A percentile compares a stretch with the other conserved stretches of the same genome.
Conservation (phyloP, 2,888 invertebrate species). For the Drosophila parthenogenetica region DNA sequence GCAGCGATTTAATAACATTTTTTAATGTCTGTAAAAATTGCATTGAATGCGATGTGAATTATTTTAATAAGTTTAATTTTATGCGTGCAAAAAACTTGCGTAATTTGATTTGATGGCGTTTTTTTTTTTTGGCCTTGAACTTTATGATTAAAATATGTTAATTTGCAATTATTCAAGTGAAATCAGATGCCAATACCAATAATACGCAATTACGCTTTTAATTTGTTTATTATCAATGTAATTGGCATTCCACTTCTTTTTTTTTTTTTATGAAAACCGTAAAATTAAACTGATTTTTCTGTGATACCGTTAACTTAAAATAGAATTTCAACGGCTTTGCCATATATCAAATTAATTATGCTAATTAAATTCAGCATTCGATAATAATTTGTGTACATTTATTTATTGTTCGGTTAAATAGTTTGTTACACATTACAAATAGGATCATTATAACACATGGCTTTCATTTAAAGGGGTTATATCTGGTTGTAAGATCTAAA, state of each 20-base stretch:
- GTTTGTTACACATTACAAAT: too few relatives aligned
- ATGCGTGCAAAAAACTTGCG: neutral
- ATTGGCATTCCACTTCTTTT: neutral
- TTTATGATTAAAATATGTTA: slow-evolving; percentile 22
- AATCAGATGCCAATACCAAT: slow-evolving; percentile 8
- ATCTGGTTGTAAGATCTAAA: too few relatives aligned
- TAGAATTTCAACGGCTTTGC: too few relatives aligned
- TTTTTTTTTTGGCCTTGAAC: slow-evolving; percentile 9
- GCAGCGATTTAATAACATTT: neutral
- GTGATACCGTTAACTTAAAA: neutral
- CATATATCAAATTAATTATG: neutral
- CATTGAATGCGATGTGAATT: neutral
- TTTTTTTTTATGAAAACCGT: neutral
- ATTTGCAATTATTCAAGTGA: slow-evolving; percentile 17
- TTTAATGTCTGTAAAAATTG: neutral
- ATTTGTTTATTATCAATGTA: slow-evolving; percentile 1
- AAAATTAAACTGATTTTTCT: neutral
- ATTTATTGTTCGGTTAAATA: too few relatives aligned
- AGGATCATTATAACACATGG: too few relatives aligned
- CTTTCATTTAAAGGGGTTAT: too few relatives aligned
- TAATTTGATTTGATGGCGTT: slow-evolving; percentile 11
- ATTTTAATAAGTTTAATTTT: neutral
- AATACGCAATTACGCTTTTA: slow-evolving; percentile 12
- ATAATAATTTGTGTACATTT: too few relatives aligned
- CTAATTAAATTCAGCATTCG: too few relatives aligned